phyloP scores from a whole-genome alignment of 2,888 invertebrate genomes.

The Eustalomyia histrio region DNA sequence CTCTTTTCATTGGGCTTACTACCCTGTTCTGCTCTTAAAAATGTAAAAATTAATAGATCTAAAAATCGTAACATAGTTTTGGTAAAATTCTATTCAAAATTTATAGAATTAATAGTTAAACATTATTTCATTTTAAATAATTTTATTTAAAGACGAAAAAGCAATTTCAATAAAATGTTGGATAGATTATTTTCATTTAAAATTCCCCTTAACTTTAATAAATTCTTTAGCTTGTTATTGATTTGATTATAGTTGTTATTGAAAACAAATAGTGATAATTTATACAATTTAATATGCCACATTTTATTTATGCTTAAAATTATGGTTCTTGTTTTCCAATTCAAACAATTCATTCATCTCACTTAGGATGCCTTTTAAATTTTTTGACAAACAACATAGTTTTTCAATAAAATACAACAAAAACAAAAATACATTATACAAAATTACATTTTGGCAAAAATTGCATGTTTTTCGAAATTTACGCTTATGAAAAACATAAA shows the following conservation, averaged over 20 bases:
- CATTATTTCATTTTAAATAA: too few species aligned
- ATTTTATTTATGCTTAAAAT: slow-evolving; percentile 23
- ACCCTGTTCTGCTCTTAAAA: too few species aligned
- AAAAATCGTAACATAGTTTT: too few species aligned
- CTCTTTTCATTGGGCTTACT: too few species aligned
- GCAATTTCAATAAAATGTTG: too few species aligned
- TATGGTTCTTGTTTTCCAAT: slow-evolving; percentile 40
- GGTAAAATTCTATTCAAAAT: too few species aligned
- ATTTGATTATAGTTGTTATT: not conserved
- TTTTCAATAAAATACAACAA: slow-evolving; percentile 61
- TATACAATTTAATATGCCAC: slow-evolving; percentile 50
- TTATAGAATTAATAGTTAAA: too few species aligned
- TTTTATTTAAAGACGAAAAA: too few species aligned
- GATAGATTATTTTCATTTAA: too few species aligned
- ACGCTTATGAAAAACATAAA: slow-evolving; percentile 62
- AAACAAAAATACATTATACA: slow-evolving; percentile 7
- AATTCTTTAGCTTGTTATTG: too few species aligned
- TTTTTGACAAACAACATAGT: slow-evolving; percentile 65
- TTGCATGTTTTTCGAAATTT: slow-evolving; percentile 61
- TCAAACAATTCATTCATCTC: slow-evolving; percentile 49
- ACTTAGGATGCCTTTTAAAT: slow-evolving; percentile 53
- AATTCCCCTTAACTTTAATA: too few species aligned
- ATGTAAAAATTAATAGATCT: too few species aligned
- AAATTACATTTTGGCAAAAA: slow-evolving; percentile 62
- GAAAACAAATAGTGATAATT: slow-evolving; percentile 33